Percentiles rank a stretch among this genome's conserved stretches.
Evolutionary conservation across 2,888 invertebrate species (phyloP).

Genomic region (Aromia moschata): DNA sequence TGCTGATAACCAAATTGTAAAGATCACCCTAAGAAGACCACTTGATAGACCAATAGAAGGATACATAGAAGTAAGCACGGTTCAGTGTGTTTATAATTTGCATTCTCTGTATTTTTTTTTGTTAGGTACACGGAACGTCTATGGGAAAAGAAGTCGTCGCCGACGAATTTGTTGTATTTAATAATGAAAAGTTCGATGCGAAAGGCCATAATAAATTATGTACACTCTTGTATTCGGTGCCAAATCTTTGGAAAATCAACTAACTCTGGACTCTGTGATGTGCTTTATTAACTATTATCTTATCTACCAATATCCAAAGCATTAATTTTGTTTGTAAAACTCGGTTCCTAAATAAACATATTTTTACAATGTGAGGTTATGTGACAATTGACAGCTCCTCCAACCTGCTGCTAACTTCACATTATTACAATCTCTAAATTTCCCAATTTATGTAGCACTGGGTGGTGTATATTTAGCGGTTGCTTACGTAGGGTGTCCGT

Average conservation of each 20-base stretch:
- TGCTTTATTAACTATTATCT: neutral
- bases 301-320: neutral
- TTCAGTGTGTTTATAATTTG: too few species aligned
- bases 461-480: too few species aligned
- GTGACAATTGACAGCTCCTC: too few species aligned
- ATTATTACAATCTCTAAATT: neutral
- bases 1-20: conserved; percentile 54
- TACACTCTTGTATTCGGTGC: conserved; percentile 47
- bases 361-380: too few species aligned
- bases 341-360: too few species aligned
- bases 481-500: too few species aligned
- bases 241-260: conserved; percentile 49
- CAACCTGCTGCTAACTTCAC: neutral
- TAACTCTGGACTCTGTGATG: conserved; percentile 27
- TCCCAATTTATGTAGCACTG: too few species aligned
- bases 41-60: conserved; percentile 52
- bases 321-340: neutral
- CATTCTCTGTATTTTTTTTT: too few species aligned
- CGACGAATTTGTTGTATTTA: conserved; percentile 48
- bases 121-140: conserved; percentile 51
- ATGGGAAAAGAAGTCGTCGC: conserved; percentile 46
- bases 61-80: conserved; percentile 55
- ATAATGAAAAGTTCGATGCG: conserved; percentile 49
- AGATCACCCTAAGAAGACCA: conserved; percentile 54
- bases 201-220: conserved; percentile 50